These are phyloP conservation scores for Rhegmatorhina hoffmannsi DNA, from an alignment of 2,113 vertebrate species.

Conservation along the genomic window DNA sequence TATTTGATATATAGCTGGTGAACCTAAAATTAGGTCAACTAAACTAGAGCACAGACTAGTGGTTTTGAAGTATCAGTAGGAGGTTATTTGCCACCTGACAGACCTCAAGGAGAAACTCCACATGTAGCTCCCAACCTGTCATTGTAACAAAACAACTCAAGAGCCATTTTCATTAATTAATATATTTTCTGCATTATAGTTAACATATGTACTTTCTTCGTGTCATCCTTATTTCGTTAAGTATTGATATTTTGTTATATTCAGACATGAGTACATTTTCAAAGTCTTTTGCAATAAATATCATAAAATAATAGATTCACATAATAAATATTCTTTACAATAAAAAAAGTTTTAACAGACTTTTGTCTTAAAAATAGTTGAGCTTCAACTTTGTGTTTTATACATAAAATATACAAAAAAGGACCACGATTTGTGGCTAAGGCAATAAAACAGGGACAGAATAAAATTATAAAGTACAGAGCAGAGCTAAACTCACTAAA, in stretches of 20 bases:
- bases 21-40: constrained; percentile 11
- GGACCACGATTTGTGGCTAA: constrained; percentile 85
- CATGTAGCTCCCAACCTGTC: neutral
- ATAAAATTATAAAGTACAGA: constrained; percentile 75
- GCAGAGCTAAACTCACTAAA: constrained; percentile 66
- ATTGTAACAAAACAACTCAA: constrained; percentile 73
- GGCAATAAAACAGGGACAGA: constrained; percentile 77
- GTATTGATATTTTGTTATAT: constrained; percentile 99
- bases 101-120: neutral
- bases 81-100: neutral
- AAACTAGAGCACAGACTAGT: constrained; percentile 56
- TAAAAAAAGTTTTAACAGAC: constrained; percentile 96
- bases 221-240: constrained; percentile 93
- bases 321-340: constrained; percentile 99
- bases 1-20: neutral
- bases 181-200: constrained; percentile 99
- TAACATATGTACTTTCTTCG: constrained; percentile 96
- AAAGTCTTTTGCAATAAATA: constrained; percentile 99
- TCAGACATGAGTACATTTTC: constrained; percentile 98
- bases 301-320: constrained; percentile 99
- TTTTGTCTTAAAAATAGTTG: constrained; percentile 97
- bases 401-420: constrained; percentile 94
- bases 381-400: constrained; percentile 95
- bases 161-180: constrained; percentile 94
- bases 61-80: constrained; percentile 8